Evolutionary conservation across 2,797 vertebrate genomes (phyloP).

Genomic region (Menidia menidia): DNA sequence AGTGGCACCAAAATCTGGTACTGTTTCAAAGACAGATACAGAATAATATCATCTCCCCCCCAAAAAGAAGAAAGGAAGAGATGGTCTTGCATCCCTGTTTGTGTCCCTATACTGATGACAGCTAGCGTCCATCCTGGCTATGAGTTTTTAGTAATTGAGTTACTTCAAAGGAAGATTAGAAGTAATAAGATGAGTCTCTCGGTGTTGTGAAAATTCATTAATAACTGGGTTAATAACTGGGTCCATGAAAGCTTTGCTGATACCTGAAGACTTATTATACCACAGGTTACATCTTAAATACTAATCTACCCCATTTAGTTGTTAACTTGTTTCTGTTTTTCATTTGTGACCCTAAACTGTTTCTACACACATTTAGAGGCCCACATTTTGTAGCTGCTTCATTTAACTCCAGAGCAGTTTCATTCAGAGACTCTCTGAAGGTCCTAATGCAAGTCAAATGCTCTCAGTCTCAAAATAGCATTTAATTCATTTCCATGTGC

Average conservation of each 20-base stretch:
- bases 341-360: constrained; percentile 20
- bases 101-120: constrained; percentile 39
- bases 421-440: constrained; percentile 52
- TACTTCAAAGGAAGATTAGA: constrained; percentile 31
- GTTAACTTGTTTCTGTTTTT: constrained; percentile 15
- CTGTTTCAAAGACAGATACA: constrained; percentile 8
- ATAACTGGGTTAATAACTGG: no score
- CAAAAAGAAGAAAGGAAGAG: constrained; percentile 30
- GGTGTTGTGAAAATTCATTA: no score
- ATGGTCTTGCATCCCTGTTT: constrained; percentile 25
- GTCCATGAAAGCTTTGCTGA: no score
- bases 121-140: constrained; percentile 36
- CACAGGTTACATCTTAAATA: constrained; percentile 17
- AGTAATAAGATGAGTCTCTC: constrained; percentile 51
- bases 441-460: constrained; percentile 62
- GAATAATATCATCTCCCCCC: constrained; percentile 22
- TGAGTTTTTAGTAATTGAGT: constrained; percentile 41
- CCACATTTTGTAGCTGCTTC: constrained; percentile 3
- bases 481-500: constrained; percentile 35
- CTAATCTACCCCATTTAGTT: constrained; percentile 19
- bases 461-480: constrained; percentile 52
- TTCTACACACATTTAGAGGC: constrained; percentile 4
- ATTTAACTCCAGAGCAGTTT: constrained; percentile 19
- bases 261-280: not conserved
- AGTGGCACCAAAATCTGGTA: constrained; percentile 26